Evolutionary conservation across 2,888 invertebrate species (phyloP), one percentile per base, ranked within the genome.

Genomic region (Drosophila pegasa): DNA sequence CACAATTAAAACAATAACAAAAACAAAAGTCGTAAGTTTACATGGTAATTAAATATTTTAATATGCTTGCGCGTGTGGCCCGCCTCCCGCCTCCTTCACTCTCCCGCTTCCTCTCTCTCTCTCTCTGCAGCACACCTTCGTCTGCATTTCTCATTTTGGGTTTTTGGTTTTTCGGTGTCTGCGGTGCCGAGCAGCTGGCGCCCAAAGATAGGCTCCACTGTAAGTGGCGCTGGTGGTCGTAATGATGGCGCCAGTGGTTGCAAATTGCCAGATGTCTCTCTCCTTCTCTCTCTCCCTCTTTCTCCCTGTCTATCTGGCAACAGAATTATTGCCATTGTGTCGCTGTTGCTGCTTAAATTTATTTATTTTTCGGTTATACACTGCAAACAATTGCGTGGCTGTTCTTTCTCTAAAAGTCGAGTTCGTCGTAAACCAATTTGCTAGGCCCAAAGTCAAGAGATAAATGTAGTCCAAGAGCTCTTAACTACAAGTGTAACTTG

Each of bases 21-120:
- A 77, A 83, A 86, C 88, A 85, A 82, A 85, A 82, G 82, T 85
- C 84, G 80, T 88, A 89, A 84, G 84, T 89, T 88, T 89, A 89
- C 89, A 88, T 89, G 88, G 88, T 88, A 89, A 89, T 89, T 89
- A 89, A 89, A 89, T 89, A 89, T 89, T 89, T 89, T 89, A 81
- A 89, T 89, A 88, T 86, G 87, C 85, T 87, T 79, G 70, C 38
- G 27, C 50, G 35, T 50, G 33, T 50, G n/a, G 2, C 48, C 4
- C 48, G 2, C 4, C 33, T 5, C 18, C 20, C 10, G n/a, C 20
- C n/a, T 40, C 16, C 18, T 6, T 14, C 18, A 14, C 40, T 1
- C 6, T 8, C 41, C 27, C 16, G 9, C 27, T 43, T 6, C 1
- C 8, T 3, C 27, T n/a, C 45, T 57, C 47, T 18, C 10, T 6